Evolutionary conservation across 2,113 vertebrate species (phyloP).

Genomic region (Plestiodon gilberti): DNA sequence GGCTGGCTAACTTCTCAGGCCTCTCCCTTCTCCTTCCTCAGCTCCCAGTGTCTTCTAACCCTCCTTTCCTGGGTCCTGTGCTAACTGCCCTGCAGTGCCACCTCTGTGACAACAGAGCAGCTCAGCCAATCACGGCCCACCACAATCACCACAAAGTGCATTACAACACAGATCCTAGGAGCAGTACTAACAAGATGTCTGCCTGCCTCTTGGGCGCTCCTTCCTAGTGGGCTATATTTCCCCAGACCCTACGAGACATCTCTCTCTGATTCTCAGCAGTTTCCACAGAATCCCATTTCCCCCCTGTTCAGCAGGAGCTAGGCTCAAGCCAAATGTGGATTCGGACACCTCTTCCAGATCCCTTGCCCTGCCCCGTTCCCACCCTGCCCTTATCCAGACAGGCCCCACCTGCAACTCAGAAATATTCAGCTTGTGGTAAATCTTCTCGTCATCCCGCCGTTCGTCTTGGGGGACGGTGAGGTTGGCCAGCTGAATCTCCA

Average conservation of each 20-base stretch:
- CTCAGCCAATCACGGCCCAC: neutral
- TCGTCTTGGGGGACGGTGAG: conserved; percentile 96
- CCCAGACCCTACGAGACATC: no score
- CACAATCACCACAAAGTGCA: accelerated
- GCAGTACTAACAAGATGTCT: neutral
- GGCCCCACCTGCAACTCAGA: conserved; percentile 88
- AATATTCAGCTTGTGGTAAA: conserved; percentile 94
- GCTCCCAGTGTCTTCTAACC: neutral
- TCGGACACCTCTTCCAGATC: accelerated
- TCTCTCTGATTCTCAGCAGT: neutral
- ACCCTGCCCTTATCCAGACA: neutral
- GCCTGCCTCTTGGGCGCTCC: neutral
- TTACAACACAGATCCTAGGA: neutral
- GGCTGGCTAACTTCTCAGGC: neutral
- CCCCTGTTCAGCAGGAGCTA: accelerated
- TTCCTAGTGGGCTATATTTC: neutral
- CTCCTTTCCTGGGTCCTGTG: neutral
- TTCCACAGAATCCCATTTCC: neutral
- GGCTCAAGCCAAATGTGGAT: accelerated
- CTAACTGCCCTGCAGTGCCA: neutral
- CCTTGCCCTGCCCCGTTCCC: neutral
- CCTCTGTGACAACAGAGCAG: neutral
- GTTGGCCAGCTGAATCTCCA: conserved; percentile 90
- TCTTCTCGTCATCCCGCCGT: conserved; percentile 93
- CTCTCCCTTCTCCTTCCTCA: neutral